A percentile compares a stretch with the other conserved stretches of the same genome.
These are phyloP conservation scores for Octodon degus DNA, from an alignment of 2,113 vertebrate genomes.

Conservation along the genomic window DNA sequence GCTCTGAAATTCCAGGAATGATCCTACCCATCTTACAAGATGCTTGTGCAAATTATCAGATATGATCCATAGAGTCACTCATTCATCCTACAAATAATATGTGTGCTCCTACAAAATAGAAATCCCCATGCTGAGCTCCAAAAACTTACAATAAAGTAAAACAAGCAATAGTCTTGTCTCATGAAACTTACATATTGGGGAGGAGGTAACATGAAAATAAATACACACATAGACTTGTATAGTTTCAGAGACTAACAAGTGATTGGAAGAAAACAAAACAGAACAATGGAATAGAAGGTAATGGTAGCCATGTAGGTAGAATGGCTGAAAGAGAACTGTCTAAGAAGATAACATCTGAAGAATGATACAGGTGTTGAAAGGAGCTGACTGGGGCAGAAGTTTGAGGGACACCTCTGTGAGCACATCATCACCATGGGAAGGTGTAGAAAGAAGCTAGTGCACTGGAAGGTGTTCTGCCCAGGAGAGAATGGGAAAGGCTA, in stretches of 20 bases:
- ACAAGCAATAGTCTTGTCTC: not conserved
- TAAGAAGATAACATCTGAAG: not conserved
- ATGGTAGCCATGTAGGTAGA: not conserved
- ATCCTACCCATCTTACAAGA: not conserved
- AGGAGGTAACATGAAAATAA: not conserved
- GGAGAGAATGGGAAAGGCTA: not conserved
- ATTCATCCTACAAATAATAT: not conserved
- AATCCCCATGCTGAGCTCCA: not conserved
- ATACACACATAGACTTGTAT: not conserved
- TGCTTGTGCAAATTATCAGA: not conserved
- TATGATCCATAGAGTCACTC: not conserved
- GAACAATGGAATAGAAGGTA: not conserved
- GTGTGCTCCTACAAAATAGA: not conserved
- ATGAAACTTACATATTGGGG: not conserved
- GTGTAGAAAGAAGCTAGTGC: not conserved
- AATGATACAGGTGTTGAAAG: not conserved
- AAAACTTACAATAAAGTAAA: not conserved
- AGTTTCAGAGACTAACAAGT: not conserved
- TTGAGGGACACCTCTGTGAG: not conserved
- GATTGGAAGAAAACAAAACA: conserved; percentile 5
- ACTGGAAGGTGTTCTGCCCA: not conserved
- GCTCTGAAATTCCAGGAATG: not conserved
- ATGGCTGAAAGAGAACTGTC: not conserved
- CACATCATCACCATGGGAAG: not conserved
- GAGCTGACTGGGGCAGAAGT: not conserved